Percentiles rank a stretch among this genome's conserved stretches.
These are phyloP conservation scores for Ooceraea biroi DNA, from an alignment of 1,140 invertebrate genomes.

Conservation along the genomic window DNA sequence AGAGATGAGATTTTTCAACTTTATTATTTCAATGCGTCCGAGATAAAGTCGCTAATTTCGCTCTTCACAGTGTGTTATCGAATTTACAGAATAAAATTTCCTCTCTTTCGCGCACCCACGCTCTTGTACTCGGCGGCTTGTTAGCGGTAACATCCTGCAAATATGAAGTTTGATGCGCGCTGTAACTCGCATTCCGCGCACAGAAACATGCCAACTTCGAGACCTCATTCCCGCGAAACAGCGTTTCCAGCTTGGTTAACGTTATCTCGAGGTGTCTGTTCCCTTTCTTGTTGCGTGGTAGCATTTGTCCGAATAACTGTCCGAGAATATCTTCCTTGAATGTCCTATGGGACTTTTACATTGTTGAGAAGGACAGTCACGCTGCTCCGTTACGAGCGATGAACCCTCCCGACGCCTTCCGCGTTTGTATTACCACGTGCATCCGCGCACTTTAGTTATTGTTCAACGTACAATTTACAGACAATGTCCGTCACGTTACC, in stretches of 20 bases:
- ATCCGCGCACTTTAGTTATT: background rate
- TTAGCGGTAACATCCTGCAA: background rate
- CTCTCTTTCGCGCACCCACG: background rate
- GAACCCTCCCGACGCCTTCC: background rate
- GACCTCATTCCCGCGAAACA: slow-evolving; percentile 52
- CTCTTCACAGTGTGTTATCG: no score
- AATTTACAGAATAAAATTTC: background rate
- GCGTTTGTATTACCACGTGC: background rate
- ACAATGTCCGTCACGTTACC: background rate
- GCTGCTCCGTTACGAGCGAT: background rate
- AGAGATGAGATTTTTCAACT: no score
- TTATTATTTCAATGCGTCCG: background rate
- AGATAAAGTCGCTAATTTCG: background rate
- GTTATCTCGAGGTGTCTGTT: slow-evolving; percentile 60
- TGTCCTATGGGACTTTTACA: slow-evolving; percentile 48
- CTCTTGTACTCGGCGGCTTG: background rate
- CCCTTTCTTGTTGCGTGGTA: slow-evolving; percentile 68
- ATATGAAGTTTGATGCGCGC: slow-evolving; percentile 28
- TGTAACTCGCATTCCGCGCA: slow-evolving; percentile 6
- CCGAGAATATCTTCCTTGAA: slow-evolving; percentile 44
- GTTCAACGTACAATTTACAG: background rate
- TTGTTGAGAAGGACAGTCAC: slow-evolving; percentile 49
- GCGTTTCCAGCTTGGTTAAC: slow-evolving; percentile 48
- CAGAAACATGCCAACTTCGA: slow-evolving; percentile 25
- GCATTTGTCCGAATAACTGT: slow-evolving; percentile 54